Percentiles rank a stretch among this genome's conserved stretches.
These are phyloP conservation scores for Aspidiotus destructor DNA, from an alignment of 2,888 invertebrate genomes.

Conservation along the genomic window DNA sequence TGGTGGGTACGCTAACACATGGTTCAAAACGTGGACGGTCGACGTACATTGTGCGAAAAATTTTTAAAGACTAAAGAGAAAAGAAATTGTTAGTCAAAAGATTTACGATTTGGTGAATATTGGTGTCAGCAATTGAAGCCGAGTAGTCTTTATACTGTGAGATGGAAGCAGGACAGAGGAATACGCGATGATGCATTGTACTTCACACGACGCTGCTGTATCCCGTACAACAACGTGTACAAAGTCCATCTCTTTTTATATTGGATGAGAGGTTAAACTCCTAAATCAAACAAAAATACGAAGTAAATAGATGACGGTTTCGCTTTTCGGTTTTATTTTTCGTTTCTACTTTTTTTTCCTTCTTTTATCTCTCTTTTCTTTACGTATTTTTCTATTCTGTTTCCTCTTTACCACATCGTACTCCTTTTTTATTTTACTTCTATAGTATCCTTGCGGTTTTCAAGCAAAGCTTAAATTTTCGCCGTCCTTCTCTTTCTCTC, in stretches of 20 bases:
- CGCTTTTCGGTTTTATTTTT: too few relatives aligned
- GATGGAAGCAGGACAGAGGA: not conserved
- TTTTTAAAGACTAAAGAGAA: not conserved
- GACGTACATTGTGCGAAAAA: not conserved
- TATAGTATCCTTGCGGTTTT: too few relatives aligned
- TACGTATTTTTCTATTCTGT: too few relatives aligned
- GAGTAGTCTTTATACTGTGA: not conserved
- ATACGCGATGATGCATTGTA: not conserved
- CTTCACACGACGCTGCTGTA: too few relatives aligned
- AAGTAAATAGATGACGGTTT: not conserved
- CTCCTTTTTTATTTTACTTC: too few relatives aligned
- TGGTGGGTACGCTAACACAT: not conserved
- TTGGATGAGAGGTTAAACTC: constrained; percentile 2
- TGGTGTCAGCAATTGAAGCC: not conserved
- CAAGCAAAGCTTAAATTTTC: too few relatives aligned
- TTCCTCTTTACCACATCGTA: too few relatives aligned
- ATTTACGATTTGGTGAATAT: constrained; percentile 1
- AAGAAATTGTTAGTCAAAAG: not conserved
- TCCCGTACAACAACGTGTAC: too few relatives aligned
- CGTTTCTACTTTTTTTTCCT: too few relatives aligned
- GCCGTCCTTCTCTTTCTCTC: not conserved
- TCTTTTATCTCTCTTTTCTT: too few relatives aligned
- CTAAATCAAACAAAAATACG: not conserved
- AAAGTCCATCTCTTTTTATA: not conserved
- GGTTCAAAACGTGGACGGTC: not conserved